Conservation (phyloP, 1,140 invertebrate species). For the Ephestia elutella region DNA sequence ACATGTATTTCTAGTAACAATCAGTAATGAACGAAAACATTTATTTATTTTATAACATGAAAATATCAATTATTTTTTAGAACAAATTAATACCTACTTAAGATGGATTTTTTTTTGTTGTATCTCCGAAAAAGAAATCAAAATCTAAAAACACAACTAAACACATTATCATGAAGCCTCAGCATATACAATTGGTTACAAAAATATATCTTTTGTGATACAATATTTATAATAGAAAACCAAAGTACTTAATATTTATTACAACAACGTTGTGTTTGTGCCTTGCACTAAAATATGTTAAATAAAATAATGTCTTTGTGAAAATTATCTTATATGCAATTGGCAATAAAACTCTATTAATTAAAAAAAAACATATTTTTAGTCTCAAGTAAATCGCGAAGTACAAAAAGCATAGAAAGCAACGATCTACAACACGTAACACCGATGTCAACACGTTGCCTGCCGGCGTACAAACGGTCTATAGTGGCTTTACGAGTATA, state of each 20-base stretch:
- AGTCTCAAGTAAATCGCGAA: not conserved
- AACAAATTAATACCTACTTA: no score
- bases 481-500: constrained; percentile 27
- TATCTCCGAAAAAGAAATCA: no score
- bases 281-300: no score
- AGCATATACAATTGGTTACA: not conserved
- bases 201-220: not conserved
- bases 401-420: constrained; percentile 22
- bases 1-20: no score
- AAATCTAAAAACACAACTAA: not conserved
- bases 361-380: not conserved
- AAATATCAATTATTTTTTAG: no score
- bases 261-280: no score
- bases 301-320: not conserved
- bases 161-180: not conserved
- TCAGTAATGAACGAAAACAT: no score
- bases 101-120: no score
- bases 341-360: not conserved
- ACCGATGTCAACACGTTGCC: constrained; percentile 22
- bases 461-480: constrained; percentile 15
- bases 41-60: no score
- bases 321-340: not conserved
- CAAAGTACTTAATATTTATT: no score
- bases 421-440: constrained; percentile 36
- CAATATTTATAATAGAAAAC: not conserved